A percentile compares a stretch with the other conserved stretches of the same genome.
Conservation (phyloP, 2,888 invertebrate genomes). For the Agonum fuliginosum region DNA sequence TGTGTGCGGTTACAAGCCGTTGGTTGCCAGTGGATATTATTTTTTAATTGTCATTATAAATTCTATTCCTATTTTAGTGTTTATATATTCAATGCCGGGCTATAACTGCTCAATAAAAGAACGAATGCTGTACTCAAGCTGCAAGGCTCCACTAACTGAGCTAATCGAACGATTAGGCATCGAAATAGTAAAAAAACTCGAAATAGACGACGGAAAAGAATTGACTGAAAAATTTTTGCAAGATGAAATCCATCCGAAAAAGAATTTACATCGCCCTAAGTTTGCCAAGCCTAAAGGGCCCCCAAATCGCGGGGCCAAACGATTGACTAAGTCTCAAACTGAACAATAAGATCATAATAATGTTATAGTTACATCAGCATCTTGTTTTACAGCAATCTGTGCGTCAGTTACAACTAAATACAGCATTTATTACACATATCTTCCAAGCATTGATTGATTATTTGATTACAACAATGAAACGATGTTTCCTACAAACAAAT, state of each 20-base stretch:
- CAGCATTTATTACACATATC: constrained; percentile 17
- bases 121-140: constrained; percentile 98
- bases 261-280: constrained; percentile 89
- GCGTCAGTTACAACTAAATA: not conserved
- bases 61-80: constrained; percentile 77
- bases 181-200: constrained; percentile 91
- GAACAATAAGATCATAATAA: constrained; percentile 1
- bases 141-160: constrained; percentile 93
- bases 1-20: too few relatives aligned
- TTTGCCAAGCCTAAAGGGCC: constrained; percentile 99
- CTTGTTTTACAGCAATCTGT: not conserved
- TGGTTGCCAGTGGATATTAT: too few relatives aligned
- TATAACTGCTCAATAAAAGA: constrained; percentile 97
- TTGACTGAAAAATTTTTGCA: constrained; percentile 92
- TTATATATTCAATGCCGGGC: constrained; percentile 99
- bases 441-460: too few relatives aligned
- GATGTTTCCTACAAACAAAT: too few relatives aligned
- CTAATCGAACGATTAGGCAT: constrained; percentile 87
- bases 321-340: constrained; percentile 84
- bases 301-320: constrained; percentile 92
- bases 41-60: constrained; percentile 11
- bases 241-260: constrained; percentile 96
- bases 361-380: not conserved
- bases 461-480: too few relatives aligned
- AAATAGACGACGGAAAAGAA: constrained; percentile 93